These are phyloP conservation scores for Cepaea hortensis DNA, from an alignment of 2,888 invertebrate species.

Conservation along the genomic window DNA sequence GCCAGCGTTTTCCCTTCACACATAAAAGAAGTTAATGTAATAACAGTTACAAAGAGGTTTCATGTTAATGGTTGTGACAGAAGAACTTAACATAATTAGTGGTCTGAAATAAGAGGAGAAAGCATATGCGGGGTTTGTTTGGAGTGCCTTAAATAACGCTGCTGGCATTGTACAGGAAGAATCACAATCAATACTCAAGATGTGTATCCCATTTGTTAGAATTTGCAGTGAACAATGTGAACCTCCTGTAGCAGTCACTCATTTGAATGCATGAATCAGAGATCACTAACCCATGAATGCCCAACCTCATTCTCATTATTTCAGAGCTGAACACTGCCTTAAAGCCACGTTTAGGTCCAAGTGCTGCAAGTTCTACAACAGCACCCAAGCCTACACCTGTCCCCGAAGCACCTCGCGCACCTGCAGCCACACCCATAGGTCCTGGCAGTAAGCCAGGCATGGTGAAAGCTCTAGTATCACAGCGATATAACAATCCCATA, in stretches of 20 bases:
- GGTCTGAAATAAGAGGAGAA: too few species aligned
- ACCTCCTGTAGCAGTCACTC: not conserved
- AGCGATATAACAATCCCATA: constrained; percentile 96
- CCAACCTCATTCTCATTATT: constrained; percentile 22
- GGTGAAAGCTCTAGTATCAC: constrained; percentile 78
- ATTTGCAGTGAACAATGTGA: not conserved
- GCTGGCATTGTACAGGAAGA: too few species aligned
- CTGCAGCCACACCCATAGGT: constrained; percentile 48
- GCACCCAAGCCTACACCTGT: constrained; percentile 26
- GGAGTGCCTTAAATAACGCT: too few species aligned
- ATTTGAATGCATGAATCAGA: constrained; percentile 11
- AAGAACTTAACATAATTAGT: too few species aligned
- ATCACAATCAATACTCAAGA: not conserved
- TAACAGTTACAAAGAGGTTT: too few species aligned
- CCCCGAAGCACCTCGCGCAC: constrained; percentile 23
- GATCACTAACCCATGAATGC: constrained; percentile 28
- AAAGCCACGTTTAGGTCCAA: constrained; percentile 31
- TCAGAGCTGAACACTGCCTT: constrained; percentile 48
- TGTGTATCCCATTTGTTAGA: not conserved
- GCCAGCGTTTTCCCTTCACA: too few species aligned
- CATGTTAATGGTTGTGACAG: too few species aligned
- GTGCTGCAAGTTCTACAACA: not conserved
- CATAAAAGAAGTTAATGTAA: too few species aligned
- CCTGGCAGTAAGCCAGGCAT: constrained; percentile 54
- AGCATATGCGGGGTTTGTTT: too few species aligned